Evolutionary conservation across 2,113 vertebrate species (phyloP).

Genomic region (Gymnocephalus cernua): DNA sequence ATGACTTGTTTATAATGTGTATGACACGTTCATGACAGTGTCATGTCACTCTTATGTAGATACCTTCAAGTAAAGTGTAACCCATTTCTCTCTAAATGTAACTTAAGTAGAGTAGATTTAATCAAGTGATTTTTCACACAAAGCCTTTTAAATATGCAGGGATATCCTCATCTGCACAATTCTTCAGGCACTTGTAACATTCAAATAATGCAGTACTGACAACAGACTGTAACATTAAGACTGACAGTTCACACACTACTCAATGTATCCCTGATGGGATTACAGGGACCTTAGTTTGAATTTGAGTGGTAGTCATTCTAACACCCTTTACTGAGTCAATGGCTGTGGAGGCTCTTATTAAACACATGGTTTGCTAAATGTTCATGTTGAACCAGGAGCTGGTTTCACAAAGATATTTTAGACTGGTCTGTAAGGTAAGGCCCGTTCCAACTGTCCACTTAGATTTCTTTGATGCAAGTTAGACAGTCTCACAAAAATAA

Average conservation of each 20-base stretch:
- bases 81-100: conserved; percentile 43
- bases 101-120: conserved; percentile 47
- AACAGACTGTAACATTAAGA: conserved; percentile 67
- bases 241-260: conserved; percentile 50
- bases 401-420: conserved; percentile 19
- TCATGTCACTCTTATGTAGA: too few species aligned
- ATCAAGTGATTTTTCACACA: conserved; percentile 50
- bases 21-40: too few species aligned
- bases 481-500: background rate
- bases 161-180: conserved; percentile 67
- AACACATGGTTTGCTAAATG: background rate
- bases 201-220: conserved; percentile 76
- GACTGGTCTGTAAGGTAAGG: background rate
- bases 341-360: conserved; percentile 19
- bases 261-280: conserved; percentile 42
- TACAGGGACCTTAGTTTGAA: conserved; percentile 47
- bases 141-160: conserved; percentile 68
- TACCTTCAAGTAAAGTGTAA: too few species aligned
- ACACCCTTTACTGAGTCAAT: conserved; percentile 13
- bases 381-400: conserved; percentile 5
- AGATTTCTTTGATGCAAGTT: background rate
- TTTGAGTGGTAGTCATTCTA: conserved; percentile 37
- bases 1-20: too few species aligned
- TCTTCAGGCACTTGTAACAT: conserved; percentile 83
- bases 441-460: background rate